Conservation (phyloP, 2,113 vertebrate genomes). For the Ceyx cyanopectus region DNA sequence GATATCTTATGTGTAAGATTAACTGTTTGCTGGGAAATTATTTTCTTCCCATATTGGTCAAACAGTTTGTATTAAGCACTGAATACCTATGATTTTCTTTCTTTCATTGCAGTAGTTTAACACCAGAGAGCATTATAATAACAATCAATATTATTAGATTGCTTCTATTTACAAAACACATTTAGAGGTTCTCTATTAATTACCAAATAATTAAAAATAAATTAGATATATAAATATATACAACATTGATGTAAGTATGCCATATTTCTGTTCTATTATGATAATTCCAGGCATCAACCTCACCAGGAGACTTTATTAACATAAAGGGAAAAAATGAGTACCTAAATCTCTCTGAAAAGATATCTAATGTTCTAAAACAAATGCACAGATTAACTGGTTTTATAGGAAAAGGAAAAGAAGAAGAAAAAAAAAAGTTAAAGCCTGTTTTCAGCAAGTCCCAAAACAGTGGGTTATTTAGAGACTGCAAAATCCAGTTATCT, state of each 20-base stretch:
- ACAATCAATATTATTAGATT: not conserved
- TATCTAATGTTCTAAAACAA: not conserved
- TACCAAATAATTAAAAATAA: constrained; percentile 5
- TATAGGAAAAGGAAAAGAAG: not conserved
- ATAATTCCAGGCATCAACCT: not conserved
- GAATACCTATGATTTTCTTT: not conserved
- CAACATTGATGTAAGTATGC: not conserved
- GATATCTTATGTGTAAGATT: constrained; percentile 1
- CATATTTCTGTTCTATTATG: not conserved
- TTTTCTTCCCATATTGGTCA: not conserved
- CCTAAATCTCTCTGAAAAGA: not conserved
- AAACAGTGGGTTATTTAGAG: not conserved
- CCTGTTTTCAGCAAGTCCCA: not conserved
- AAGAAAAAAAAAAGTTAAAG: not conserved
- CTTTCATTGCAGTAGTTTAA: not conserved
- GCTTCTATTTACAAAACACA: not conserved
- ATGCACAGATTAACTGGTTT: not conserved
- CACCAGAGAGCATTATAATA: not conserved
- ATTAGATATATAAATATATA: not conserved
- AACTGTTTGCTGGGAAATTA: not conserved
- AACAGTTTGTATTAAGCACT: not conserved
- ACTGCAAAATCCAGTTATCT: not conserved
- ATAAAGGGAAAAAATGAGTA: not conserved
- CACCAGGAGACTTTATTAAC: not conserved
- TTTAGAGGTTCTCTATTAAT: not conserved